Base-by-base conservation (phyloP, 2,797 vertebrate species). In the Acanthurus leucopareius region DNA sequence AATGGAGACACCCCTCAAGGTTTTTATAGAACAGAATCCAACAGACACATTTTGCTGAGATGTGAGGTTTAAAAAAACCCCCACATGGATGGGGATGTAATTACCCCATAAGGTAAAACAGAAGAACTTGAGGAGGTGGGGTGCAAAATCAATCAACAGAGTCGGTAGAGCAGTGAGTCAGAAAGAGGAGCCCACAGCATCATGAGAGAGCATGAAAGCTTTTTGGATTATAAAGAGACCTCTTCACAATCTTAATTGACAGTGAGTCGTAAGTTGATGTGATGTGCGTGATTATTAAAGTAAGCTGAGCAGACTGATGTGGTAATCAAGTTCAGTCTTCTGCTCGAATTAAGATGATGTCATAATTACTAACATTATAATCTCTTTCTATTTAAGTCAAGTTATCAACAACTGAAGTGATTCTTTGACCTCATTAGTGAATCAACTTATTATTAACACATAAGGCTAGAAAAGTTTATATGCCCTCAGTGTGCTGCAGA, bases 351-450 rank as follows among this genome's bases (percentile, higher is more conserved):
- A 59, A 77, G 64, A 45, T 0, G 9, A 51, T 17, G 51, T 47
- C 54, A 78, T 53, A 63, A 83, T 80, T 80, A 19, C 8, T 48
- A 4, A 58, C 57, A 66, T 58, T 54, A 75, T 75, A 44, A 69
- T 32, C 32, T 62, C 38, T 22, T 59, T 68, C 40, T 75, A 10
- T 64, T 76, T 38, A 54, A 64, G n/a, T 10, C 38, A 13, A 70
- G 57, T 25, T 16, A 53, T 65, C 14, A 82, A 60, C 58, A 82
- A 58, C 75, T n/a, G 19, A 44, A 72, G 75, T 1, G 16, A 44
- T 56, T 25, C 17, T 73, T 47, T 51, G 61, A 65, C 58, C 22
- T 80, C 57, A 63, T 70, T 66, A 64, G 74, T 69, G n/a, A 53
- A 58, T 44, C 1, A 35, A 32, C 25, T 69, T 15, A 17, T 10